Evolutionary conservation across 2,888 invertebrate genomes (phyloP), one percentile per base, ranked within the genome.

Genomic region (Malachius bipustulatus): DNA sequence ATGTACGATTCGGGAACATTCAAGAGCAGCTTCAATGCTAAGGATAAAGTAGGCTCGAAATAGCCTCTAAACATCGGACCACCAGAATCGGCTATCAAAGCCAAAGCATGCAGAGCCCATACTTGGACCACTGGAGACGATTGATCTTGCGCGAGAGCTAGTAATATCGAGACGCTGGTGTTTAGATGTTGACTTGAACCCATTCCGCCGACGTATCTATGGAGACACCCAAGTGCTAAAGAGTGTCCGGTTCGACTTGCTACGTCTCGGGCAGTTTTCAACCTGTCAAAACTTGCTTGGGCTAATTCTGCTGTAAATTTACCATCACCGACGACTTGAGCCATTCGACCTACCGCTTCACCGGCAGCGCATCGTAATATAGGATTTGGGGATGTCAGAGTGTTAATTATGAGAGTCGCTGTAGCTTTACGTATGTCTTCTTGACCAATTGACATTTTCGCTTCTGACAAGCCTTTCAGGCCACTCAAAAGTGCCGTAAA

Each of bases 21-120:
- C 42, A 94, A 71, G 34, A 94, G 66, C 35, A 96, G 69, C 55
- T 91, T 90, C 39, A 98, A 65, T n/a, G 88, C 82, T 33, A 94
- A 69, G 6, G 85, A 84, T 35, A 98, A 68, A 0, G 91, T 84
- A 1, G 93, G 89, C 56, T 98, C 97, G 11, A 97, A 94, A 63
- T 93, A 98, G 14, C 89, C 80, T 13, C 96, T 75, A 67, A 98
- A 98, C 93, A 98, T 96, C 1, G 98, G 97, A 0, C 98, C 98
- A 1, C 97, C 94, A 0, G 96, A 94, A 63, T 97, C 96, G 2
- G 93, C 94, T 40, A 98, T 85, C 43, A 97, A 71, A 0, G 93
- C 87, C 14, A 98, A 65, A 0, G 97, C 94, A 65, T 97, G 93
- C 9, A 98, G 67, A 0, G 97, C 84, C 97, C 97, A 98, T 16